phyloP scores from a whole-genome alignment of 2,797 vertebrate species.

The Lepus townsendii region DNA sequence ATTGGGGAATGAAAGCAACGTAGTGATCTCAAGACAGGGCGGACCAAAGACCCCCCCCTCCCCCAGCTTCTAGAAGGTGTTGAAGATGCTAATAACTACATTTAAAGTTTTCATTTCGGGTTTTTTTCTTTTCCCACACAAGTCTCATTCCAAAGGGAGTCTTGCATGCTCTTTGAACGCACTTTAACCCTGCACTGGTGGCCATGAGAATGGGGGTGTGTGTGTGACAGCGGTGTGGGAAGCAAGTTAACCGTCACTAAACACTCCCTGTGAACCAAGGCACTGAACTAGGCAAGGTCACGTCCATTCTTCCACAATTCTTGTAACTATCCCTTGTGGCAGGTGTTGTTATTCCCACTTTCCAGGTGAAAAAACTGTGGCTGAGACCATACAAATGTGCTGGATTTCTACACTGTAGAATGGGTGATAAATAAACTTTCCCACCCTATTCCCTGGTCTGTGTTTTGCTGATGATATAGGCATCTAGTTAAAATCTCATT shows the following conservation, averaged over 20 bases:
- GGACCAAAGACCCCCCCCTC: background rate
- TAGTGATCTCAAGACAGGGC: background rate
- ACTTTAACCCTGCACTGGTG: background rate
- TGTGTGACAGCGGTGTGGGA: background rate
- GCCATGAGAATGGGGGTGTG: too few relatives aligned
- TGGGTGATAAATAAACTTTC: background rate
- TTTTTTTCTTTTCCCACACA: background rate
- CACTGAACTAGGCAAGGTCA: background rate
- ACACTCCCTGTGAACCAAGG: background rate
- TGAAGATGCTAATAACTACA: background rate
- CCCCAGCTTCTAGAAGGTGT: background rate
- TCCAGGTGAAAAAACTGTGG: slow-evolving; percentile 14
- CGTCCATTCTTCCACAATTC: background rate
- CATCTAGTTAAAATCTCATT: background rate
- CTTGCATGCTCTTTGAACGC: background rate
- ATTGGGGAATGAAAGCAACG: background rate
- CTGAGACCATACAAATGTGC: background rate
- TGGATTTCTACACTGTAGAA: background rate
- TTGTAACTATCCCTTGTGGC: background rate
- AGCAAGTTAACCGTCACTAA: background rate
- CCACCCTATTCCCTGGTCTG: background rate
- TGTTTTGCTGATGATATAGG: background rate
- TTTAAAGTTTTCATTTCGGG: background rate
- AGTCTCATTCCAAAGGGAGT: background rate
- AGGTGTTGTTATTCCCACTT: background rate